phyloP scores from a whole-genome alignment of 2,113 vertebrate species.

The Loxodonta africana region DNA sequence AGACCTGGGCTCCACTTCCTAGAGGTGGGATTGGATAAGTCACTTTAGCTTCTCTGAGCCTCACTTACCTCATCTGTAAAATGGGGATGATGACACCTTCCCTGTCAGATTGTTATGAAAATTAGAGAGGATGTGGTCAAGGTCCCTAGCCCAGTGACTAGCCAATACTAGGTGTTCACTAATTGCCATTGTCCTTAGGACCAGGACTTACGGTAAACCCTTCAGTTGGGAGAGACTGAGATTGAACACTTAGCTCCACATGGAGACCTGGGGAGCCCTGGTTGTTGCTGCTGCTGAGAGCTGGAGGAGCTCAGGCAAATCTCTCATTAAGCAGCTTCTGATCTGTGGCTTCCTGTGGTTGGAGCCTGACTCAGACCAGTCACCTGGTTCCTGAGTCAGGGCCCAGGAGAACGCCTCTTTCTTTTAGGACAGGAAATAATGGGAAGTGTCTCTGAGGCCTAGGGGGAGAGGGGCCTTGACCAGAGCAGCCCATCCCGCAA shows the following conservation, averaged over 20 bases:
- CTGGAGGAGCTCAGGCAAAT: not conserved
- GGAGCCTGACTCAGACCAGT: conserved; percentile 56
- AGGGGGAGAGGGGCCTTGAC: not conserved
- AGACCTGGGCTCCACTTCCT: not conserved
- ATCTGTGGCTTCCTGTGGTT: conserved; percentile 63
- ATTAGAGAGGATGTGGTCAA: not conserved
- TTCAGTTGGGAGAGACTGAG: not conserved
- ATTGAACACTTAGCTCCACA: not conserved
- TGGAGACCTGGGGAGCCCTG: not conserved
- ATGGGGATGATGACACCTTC: not conserved
- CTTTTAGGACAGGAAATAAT: conserved; percentile 45
- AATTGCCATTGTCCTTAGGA: not conserved
- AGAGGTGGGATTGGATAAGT: not conserved
- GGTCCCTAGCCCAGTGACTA: not conserved
- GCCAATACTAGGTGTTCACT: not conserved
- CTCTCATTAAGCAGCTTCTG: not conserved
- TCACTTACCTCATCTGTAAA: conserved; percentile 16
- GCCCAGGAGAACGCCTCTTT: conserved; percentile 11
- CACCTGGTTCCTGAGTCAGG: conserved; percentile 64
- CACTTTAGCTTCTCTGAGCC: not conserved
- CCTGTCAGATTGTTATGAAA: not conserved
- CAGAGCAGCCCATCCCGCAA: not conserved
- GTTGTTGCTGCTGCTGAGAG: not conserved
- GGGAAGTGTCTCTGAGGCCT: conserved; percentile 6
- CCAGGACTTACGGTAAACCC: not conserved